Conservation (phyloP, 1,140 invertebrate genomes). For the Probaryconus sp. region DNA sequence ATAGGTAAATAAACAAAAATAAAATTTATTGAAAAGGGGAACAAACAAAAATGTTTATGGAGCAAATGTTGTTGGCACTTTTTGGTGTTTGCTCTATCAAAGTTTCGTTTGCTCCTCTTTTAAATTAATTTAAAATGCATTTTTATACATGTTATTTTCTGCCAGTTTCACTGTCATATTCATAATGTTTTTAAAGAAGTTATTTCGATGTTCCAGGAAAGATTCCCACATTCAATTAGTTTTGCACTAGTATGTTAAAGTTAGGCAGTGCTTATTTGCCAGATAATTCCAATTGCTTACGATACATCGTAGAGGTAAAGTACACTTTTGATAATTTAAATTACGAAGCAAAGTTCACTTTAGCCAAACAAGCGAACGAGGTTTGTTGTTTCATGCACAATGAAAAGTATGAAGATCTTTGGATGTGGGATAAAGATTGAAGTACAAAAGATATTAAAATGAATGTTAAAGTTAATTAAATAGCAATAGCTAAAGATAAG, state of each 20-base stretch:
- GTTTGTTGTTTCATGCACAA: slow-evolving; percentile 88
- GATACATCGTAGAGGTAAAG: slow-evolving; percentile 90
- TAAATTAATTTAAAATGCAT: no score
- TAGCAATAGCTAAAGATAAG: slow-evolving; percentile 38
- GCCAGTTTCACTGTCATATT: no score
- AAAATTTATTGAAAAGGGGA: no score
- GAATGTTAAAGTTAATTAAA: slow-evolving; percentile 75
- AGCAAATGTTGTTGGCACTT: no score
- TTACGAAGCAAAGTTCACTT: slow-evolving; percentile 87
- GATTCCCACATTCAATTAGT: slow-evolving; percentile 98
- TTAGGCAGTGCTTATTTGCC: slow-evolving; percentile 93
- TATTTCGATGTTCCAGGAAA: slow-evolving; percentile 89
- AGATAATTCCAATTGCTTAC: slow-evolving; percentile 94
- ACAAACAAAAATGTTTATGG: no score
- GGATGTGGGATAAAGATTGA: slow-evolving; percentile 99
- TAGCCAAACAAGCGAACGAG: slow-evolving; percentile 91
- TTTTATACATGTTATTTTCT: no score
- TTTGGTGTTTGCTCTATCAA: no score
- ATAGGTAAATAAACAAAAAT: no score
- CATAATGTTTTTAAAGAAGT: slow-evolving; percentile 86
- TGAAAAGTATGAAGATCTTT: slow-evolving; percentile 91
- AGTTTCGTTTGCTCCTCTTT: no score
- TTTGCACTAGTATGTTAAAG: slow-evolving; percentile 97
- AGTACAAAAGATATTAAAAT: slow-evolving; percentile 84
- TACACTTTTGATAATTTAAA: slow-evolving; percentile 91